Percentiles rank a stretch among this genome's conserved stretches.
These are phyloP conservation scores for Eristalis arbustorum DNA, from an alignment of 2,888 invertebrate genomes.

Conservation along the genomic window DNA sequence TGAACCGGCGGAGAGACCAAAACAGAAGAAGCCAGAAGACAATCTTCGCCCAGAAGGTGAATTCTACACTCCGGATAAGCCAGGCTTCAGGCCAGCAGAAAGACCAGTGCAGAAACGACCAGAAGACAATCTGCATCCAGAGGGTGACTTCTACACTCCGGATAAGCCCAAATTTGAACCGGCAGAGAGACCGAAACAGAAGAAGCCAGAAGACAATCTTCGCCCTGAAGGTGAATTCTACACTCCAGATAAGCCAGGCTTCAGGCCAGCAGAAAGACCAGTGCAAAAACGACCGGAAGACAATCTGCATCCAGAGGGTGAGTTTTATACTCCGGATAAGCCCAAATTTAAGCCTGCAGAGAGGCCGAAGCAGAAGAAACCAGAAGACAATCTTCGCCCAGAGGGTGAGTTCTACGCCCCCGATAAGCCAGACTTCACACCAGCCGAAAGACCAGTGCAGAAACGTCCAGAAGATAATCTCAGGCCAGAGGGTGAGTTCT, in stretches of 20 bases:
- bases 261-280: slow-evolving; percentile 80
- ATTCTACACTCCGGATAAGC: slow-evolving; percentile 79
- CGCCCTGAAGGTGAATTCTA: slow-evolving; percentile 81
- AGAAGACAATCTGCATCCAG: slow-evolving; percentile 83
- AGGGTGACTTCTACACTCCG: slow-evolving; percentile 80
- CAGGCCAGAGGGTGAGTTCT: slow-evolving; percentile 82
- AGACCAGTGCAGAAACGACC: slow-evolving; percentile 82
- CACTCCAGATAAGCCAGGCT: slow-evolving; percentile 76
- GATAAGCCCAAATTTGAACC: slow-evolving; percentile 77
- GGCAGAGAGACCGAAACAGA: slow-evolving; percentile 80
- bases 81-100: slow-evolving; percentile 75
- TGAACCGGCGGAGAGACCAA: slow-evolving; percentile 78
- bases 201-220: slow-evolving; percentile 81
- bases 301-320: slow-evolving; percentile 81
- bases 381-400: slow-evolving; percentile 82
- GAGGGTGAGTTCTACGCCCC: slow-evolving; percentile 83
- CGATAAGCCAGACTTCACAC: slow-evolving; percentile 79
- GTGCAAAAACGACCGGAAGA: slow-evolving; percentile 79
- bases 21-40: slow-evolving; percentile 80
- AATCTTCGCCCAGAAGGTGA: slow-evolving; percentile 83
- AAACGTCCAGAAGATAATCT: slow-evolving; percentile 82
- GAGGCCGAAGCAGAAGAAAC: slow-evolving; percentile 80
- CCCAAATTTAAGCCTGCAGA: slow-evolving; percentile 81
- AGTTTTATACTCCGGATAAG: slow-evolving; percentile 81
- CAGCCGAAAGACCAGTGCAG: slow-evolving; percentile 80